Evolutionary conservation across 2,797 vertebrate genomes (phyloP), one percentile per base, ranked within the genome.

Genomic region (Tragelaphus eurycerus): DNA sequence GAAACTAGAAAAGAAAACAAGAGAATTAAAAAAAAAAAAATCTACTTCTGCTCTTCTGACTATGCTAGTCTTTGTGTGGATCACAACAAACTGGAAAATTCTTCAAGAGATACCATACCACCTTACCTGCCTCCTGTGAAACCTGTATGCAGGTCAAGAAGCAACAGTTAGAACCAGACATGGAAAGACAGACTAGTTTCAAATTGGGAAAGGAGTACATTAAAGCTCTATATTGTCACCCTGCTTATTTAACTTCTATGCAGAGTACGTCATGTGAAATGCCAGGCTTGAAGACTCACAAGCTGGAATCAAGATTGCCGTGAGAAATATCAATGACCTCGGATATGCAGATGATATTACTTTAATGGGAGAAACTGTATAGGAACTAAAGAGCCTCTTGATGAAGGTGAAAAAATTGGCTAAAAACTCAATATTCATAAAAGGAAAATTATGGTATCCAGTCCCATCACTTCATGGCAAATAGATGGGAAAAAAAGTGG

Each of bases 211-310:
- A 71, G 19, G n/a, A 71, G 4, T 12, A 71, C n/a, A 38, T 71
- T n/a, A 34, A 38, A 71, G 64, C 1, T 34, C n/a, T 38, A 67
- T 67, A 71, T 11, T 23, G 19, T 71, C n/a, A 11, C 21, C n/a
- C 64, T 12, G 19, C 4, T 71, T 71, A 71, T 71, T 71, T 71
- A 71, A 71, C n/a, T 38, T 38, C n/a, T 38, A 38, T 71, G 64
- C n/a, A 71, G 64, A 11, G 34, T 71, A 71, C 0, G 0, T 71
- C n/a, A 21, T 0, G 19, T 0, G 4, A 38, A 71, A 38, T 71
- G 64, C 17, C 64, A 71, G 64, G n/a, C n/a, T 71, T 71, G 17
- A 71, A 71, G 17, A 38, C 64, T 11, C 8, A 38, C 64, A 71
- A 71, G 10, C n/a, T 71, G 64, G 17, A 38, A 38, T 71, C n/a